These are phyloP conservation scores for Noctuana brunneofusca DNA, from an alignment of 2,888 invertebrate genomes.

Conservation along the genomic window DNA sequence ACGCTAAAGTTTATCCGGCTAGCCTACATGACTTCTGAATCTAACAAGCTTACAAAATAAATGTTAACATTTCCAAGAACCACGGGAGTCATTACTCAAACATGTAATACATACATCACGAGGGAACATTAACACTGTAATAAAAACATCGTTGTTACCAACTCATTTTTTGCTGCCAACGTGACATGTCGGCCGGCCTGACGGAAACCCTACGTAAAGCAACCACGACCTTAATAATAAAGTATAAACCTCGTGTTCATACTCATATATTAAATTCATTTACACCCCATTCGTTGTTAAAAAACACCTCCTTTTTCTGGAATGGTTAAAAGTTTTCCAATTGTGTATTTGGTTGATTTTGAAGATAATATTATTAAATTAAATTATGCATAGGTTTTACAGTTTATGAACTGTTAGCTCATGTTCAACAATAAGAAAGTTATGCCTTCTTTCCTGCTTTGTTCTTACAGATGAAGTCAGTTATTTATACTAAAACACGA, in stretches of 20 bases:
- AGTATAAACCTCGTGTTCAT: slow-evolving; percentile 39
- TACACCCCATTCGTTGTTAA: not conserved
- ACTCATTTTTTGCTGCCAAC: slow-evolving; percentile 24
- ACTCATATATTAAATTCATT: slow-evolving; percentile 50
- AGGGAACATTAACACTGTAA: slow-evolving; percentile 31
- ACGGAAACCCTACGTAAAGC: slow-evolving; percentile 28
- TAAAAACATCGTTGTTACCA: slow-evolving; percentile 26
- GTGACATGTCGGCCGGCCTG: slow-evolving; percentile 27
- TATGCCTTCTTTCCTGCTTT: too few relatives aligned
- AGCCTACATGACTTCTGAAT: not conserved
- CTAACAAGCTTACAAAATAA: slow-evolving; percentile 6
- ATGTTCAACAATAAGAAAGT: too few relatives aligned
- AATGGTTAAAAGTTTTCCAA: not conserved
- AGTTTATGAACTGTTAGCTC: too few relatives aligned
- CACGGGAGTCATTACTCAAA: slow-evolving; percentile 28
- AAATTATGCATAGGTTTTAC: too few relatives aligned
- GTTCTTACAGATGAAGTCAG: too few relatives aligned
- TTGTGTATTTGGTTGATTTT: too few relatives aligned
- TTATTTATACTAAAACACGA: not conserved
- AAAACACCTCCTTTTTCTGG: not conserved
- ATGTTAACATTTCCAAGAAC: slow-evolving; percentile 6
- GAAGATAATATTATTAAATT: too few relatives aligned
- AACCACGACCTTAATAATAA: slow-evolving; percentile 56
- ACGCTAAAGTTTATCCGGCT: not conserved
- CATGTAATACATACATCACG: slow-evolving; percentile 30